These are phyloP conservation scores for Diadromus collaris DNA, from an alignment of 2,888 invertebrate genomes.

Conservation along the genomic window DNA sequence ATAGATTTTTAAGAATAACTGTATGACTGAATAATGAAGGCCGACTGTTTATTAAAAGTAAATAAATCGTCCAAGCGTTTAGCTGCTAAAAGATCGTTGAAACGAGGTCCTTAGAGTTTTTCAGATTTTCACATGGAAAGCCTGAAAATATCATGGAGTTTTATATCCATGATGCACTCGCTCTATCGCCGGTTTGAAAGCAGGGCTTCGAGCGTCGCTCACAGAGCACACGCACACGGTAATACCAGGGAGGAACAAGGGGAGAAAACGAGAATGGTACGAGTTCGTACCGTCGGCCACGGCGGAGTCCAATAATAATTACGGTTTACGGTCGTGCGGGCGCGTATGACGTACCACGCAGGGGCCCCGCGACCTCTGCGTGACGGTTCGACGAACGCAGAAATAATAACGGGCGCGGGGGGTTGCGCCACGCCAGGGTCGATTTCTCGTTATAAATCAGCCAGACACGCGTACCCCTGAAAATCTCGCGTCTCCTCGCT, in stretches of 20 bases:
- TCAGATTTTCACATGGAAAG: too few relatives aligned
- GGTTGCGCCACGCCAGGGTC: constrained; percentile 57
- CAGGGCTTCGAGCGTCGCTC: constrained; percentile 9
- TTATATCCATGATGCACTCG: too few relatives aligned
- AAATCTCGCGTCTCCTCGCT: not conserved
- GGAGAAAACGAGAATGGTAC: constrained; percentile 56
- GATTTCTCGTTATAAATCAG: constrained; percentile 64
- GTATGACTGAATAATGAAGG: too few relatives aligned
- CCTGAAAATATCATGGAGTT: too few relatives aligned
- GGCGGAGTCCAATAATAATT: constrained; percentile 64
- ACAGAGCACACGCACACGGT: constrained; percentile 22
- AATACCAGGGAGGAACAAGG: constrained; percentile 11
- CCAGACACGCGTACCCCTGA: constrained; percentile 61
- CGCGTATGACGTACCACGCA: constrained; percentile 42
- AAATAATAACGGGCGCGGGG: constrained; percentile 61
- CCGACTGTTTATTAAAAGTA: too few relatives aligned
- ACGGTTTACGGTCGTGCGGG: constrained; percentile 59
- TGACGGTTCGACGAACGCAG: constrained; percentile 62
- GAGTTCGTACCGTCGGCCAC: constrained; percentile 61
- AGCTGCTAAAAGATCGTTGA: too few relatives aligned
- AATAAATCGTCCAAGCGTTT: too few relatives aligned
- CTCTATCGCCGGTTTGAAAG: constrained; percentile 31
- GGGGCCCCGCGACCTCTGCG: constrained; percentile 32
- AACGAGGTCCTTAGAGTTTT: too few relatives aligned
- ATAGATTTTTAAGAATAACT: too few relatives aligned